Evolutionary conservation across 2,113 vertebrate species (phyloP), one percentile per base, ranked within the genome.

Genomic region (Ameiurus melas): DNA sequence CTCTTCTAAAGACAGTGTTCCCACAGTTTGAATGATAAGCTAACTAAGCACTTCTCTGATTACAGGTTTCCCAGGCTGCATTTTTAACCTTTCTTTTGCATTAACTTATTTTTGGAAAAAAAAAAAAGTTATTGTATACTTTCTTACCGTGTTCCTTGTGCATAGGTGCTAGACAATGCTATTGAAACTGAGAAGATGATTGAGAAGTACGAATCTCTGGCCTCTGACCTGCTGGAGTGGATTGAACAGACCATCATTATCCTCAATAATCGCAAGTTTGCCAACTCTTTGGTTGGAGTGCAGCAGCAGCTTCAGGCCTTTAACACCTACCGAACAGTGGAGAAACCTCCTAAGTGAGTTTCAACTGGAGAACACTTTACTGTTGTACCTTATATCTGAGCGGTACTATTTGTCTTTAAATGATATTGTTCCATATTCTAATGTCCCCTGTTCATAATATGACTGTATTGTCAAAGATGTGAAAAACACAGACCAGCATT

Each of bases 191-290:
- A 99, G 95, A 98, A 98, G 90, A 99, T 99, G 98, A 96, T 99
- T 1, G 97, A 99, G 91, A 98, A 98, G 90, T 99, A 99, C 0
- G 98, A 99, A 90, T 98, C 97, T 0, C 95, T 99, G 94, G 98
- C 98, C 58, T 99, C 97, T 0, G 98, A 98, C 91, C 96, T 99
- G 81, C 97, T 99, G 71, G 98, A 99, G 93, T 99, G 98, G 98
- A 99, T 99, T 39, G 97, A 99, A 84, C 98, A 99, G 94, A 99
- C 98, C 92, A 98, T 99, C 92, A 98, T 99, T 91, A 99, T 99
- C 93, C 95, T 99, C 90, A 99, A 99, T 95, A 99, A 99, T 92
- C 97, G 98, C 92, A 99, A 98, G 93, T 99, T 99, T 83, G 97
- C 98, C 92, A 99, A 99, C 96, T 98, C 98, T 0, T 94, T 99